A percentile compares a stretch with the other conserved stretches of the same genome.
Evolutionary conservation across 2,797 vertebrate genomes (phyloP).

Genomic region (Gambelia wislizenii): DNA sequence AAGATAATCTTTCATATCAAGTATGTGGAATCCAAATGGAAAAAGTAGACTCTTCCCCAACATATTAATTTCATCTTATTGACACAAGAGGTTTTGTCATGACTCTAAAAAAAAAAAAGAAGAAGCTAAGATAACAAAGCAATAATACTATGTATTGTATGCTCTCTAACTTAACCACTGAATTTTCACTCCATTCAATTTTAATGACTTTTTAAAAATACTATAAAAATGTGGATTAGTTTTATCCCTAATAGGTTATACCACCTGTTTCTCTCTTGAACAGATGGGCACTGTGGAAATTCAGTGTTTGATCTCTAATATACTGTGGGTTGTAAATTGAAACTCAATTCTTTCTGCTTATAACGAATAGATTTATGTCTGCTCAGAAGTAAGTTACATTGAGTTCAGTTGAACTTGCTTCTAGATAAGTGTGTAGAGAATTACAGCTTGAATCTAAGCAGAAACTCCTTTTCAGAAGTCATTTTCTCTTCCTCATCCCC

Average conservation of each 20-base stretch:
- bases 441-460: slow-evolving; percentile 23
- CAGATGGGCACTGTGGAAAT: slow-evolving; percentile 9
- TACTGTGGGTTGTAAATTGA: slow-evolving; percentile 39
- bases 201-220: background rate
- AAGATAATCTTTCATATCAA: background rate
- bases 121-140: slow-evolving; percentile 13
- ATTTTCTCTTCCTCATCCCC: background rate
- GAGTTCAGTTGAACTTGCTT: background rate
- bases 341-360: slow-evolving; percentile 57
- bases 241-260: background rate
- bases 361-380: background rate
- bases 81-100: slow-evolving; percentile 17
- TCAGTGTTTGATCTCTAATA: slow-evolving; percentile 51
- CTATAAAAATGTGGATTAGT: background rate
- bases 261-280: slow-evolving; percentile 33
- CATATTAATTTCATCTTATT: slow-evolving; percentile 38
- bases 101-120: slow-evolving; percentile 37
- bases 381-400: background rate
- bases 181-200: background rate
- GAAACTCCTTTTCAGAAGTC: slow-evolving; percentile 20
- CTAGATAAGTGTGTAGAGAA: background rate
- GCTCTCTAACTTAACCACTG: background rate
- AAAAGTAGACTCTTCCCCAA: slow-evolving; percentile 11
- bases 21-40: slow-evolving; percentile 28
- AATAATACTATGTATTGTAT: slow-evolving; percentile 25